Evolutionary conservation across 2,888 invertebrate genomes (phyloP), one percentile per base, ranked within the genome.

Genomic region (Chrysina gloriosa): DNA sequence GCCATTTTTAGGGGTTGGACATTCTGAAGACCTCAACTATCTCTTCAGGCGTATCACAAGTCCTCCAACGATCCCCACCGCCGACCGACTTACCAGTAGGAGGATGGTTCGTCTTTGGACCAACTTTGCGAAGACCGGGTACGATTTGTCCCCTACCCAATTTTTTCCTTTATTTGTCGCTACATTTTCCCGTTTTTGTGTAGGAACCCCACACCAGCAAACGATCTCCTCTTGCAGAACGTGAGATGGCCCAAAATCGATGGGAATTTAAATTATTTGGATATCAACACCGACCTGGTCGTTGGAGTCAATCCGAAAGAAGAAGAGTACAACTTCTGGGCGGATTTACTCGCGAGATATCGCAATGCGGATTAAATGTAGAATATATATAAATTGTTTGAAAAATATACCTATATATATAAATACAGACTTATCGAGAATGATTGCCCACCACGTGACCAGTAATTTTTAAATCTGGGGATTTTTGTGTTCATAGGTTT

Each of bases 71-170:
- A 3, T 14, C 21, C 7, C 3, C 21, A 5, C 25, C 9, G 6
- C 27, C 25, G 52, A 52, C n/a, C 11, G n/a, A 25, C 5, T 9
- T 5, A 25, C 52, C 2, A 21, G 52, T 23, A 25, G 14, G 2
- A 52, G 52, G 19, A 52, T 52, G 52, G 52, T 52, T 6, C 21
- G 7, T 9, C 7, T 52, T 7, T 52, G 52, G 52, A 25, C 25
- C 1, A 52, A 52, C 23, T 52, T 52, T 23, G 52, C 52, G 2
- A 25, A 25, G n/a, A 27, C 25, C 11, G 25, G 52, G 52, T 50
- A 14, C 2, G 25, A n/a, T n/a, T n/a, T n/a, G n/a, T n/a, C n/a
- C n/a, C n/a, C n/a, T n/a, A n/a, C n/a, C n/a, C n/a, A n/a, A n/a
- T n/a, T n/a, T n/a, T n/a, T n/a, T n/a, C n/a, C n/a, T n/a, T n/a